These are phyloP conservation scores for Cryptotis parvus DNA, from an alignment of 2,113 vertebrate species.

Conservation along the genomic window DNA sequence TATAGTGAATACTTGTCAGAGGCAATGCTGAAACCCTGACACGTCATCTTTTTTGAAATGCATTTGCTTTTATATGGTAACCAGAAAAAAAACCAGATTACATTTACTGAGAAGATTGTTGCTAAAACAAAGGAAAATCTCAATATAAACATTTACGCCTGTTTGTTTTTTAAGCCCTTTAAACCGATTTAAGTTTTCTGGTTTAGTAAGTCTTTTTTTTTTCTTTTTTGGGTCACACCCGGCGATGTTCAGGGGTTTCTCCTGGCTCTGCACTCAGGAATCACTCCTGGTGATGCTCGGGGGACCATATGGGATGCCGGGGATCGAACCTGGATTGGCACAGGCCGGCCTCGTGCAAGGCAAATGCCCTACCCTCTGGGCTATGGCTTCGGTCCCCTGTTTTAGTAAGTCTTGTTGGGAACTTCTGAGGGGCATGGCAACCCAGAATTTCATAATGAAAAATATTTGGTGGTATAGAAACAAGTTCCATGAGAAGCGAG, in stretches of 20 bases:
- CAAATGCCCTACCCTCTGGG: too few relatives aligned
- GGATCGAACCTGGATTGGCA: too few relatives aligned
- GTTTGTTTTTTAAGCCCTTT: slow-evolving; percentile 32
- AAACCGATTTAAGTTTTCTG: slow-evolving; percentile 2
- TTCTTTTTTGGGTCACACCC: too few relatives aligned
- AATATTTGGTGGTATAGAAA: slow-evolving; percentile 4
- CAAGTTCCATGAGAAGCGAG: slow-evolving; percentile 13
- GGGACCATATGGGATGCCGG: too few relatives aligned
- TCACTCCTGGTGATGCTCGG: too few relatives aligned
- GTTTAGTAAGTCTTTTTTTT: slow-evolving; percentile 24
- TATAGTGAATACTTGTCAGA: slow-evolving; percentile 50
- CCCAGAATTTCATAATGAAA: slow-evolving; percentile 53
- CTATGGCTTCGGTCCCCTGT: too few relatives aligned
- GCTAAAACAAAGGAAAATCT: slow-evolving; percentile 40
- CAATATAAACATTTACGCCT: slow-evolving; percentile 46
- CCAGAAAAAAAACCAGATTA: slow-evolving; percentile 37
- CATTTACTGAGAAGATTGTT: slow-evolving; percentile 12
- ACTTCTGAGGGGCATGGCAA: slow-evolving; percentile 47
- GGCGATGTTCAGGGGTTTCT: too few relatives aligned
- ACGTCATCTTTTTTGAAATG: slow-evolving; percentile 61
- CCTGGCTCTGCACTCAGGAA: too few relatives aligned
- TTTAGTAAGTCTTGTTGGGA: slow-evolving; percentile 21
- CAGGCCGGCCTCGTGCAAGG: too few relatives aligned
- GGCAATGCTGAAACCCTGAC: slow-evolving; percentile 3
- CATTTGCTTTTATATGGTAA: slow-evolving; percentile 53